These are phyloP conservation scores for Drosophila formosana DNA, from an alignment of 2,888 invertebrate species.

Conservation along the genomic window DNA sequence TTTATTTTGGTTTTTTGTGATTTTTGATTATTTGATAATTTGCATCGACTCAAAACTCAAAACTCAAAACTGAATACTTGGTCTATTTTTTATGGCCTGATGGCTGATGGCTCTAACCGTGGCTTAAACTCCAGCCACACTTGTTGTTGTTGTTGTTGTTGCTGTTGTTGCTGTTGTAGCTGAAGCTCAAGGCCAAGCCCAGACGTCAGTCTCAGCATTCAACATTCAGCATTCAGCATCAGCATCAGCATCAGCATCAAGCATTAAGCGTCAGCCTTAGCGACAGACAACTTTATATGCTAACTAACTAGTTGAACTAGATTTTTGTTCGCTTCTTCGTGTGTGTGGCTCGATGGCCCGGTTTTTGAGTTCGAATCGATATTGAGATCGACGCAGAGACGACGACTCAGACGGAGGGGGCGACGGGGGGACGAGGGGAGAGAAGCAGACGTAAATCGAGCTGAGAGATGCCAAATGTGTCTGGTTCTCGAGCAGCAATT, in stretches of 20 bases:
- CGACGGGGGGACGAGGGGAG: neutral
- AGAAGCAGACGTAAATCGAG: neutral
- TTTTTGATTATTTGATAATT: conserved; percentile 42
- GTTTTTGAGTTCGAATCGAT: conserved; percentile 27
- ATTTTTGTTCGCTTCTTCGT: conserved; percentile 30
- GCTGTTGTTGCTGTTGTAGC: conserved; percentile 25
- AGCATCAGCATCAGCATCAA: conserved; percentile 33
- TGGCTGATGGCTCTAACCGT: conserved; percentile 6
- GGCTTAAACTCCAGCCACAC: neutral
- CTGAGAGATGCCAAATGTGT: neutral
- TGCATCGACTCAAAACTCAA: conserved; percentile 44
- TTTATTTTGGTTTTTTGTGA: conserved; percentile 9
- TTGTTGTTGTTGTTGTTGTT: conserved; percentile 15
- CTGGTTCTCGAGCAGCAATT: neutral
- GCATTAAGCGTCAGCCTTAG: conserved; percentile 33
- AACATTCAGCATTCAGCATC: conserved; percentile 7
- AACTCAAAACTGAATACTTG: conserved; percentile 34
- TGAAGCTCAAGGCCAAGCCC: conserved; percentile 67
- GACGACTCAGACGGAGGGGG: neutral
- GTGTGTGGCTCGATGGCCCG: conserved; percentile 28
- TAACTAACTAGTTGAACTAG: conserved; percentile 78
- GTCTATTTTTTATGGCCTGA: conserved; percentile 60
- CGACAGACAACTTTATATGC: conserved; percentile 56
- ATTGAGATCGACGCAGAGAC: neutral
- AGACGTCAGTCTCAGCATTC: conserved; percentile 13